Evolutionary conservation across 2,888 invertebrate genomes (phyloP), one percentile per base, ranked within the genome.

Genomic region (Exocentrus adspersus): DNA sequence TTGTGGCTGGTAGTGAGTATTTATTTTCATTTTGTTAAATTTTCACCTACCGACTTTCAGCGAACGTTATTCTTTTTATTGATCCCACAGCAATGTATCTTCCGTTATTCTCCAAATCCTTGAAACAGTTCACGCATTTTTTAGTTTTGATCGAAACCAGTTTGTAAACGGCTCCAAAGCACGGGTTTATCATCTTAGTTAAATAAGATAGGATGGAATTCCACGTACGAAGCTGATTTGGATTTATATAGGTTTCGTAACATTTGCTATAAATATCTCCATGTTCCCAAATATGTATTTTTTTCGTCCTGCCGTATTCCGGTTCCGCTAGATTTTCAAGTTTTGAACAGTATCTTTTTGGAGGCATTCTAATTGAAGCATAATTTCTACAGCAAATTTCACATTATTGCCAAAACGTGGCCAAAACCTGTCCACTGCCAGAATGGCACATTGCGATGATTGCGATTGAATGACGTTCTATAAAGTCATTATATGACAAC

Each of bases 171-270:
- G 65, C 65, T 7, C 68, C 68, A 43, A 68, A 65, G 32, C 9
- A 41, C 2, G 67, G 61, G 41, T 61, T 28, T 12, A 63, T 43
- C 9, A 46, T 58, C 17, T 54, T 9, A 4, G 68, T 65, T 45
- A 68, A 30, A 43, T 65, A 45, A 14, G 24, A n/a, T 9, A 64
- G 45, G 21, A 68, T 57, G 1, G 65, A 41, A 17, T 54, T 65
- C 68, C 68, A 68, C 3, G 63, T 68, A 41, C 68, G 57, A 21
- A 63, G 56, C 20, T 51, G 43, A 16, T 68, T 68, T n/a, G 68
- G 68, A 57, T 68, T 68, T 24, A 68, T 43, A 24, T 6, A 58
- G 21, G 65, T 30, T 30, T 65, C 68, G 28, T 53, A 41, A 56
- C 60, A 57, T 17, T 57, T 56, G 28, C 57, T 45, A 12, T 50